A percentile compares a stretch with the other conserved stretches of the same genome.
phyloP scores from a whole-genome alignment of 2,888 invertebrate genomes.

The Tachystola acroxantha region DNA sequence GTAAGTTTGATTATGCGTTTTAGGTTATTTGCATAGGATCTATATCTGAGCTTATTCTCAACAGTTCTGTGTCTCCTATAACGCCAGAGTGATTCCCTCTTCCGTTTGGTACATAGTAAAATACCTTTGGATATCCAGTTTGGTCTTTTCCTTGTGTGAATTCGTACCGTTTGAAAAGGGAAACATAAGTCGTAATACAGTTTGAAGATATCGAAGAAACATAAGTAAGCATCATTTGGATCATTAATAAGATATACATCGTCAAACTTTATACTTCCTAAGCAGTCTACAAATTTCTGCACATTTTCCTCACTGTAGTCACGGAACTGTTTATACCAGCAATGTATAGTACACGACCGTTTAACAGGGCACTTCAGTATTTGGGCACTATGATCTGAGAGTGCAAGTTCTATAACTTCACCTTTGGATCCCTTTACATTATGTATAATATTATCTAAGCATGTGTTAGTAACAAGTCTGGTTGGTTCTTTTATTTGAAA shows the following conservation, averaged over 20 bases:
- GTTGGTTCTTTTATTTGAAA: slow-evolving; percentile 5
- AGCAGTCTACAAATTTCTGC: slow-evolving; percentile 11
- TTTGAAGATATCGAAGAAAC: slow-evolving; percentile 10
- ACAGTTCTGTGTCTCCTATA: background rate
- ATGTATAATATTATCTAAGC: slow-evolving; percentile 10
- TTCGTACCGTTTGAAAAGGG: slow-evolving; percentile 1
- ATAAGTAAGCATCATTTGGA: slow-evolving; percentile 12
- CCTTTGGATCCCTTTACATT: slow-evolving; percentile 5
- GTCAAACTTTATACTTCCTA: slow-evolving; percentile 11
- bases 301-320: slow-evolving; percentile 14
- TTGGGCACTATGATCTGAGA: slow-evolving; percentile 15
- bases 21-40: background rate
- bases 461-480: slow-evolving; percentile 7
- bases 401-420: slow-evolving; percentile 7
- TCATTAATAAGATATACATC: slow-evolving; percentile 12
- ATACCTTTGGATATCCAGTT: slow-evolving; percentile 1
- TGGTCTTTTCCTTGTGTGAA: slow-evolving; percentile 5
- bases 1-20: slow-evolving; percentile 2
- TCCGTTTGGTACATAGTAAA: background rate
- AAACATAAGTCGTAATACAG: slow-evolving; percentile 14
- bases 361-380: slow-evolving; percentile 10
- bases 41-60: background rate
- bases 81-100: background rate
- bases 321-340: slow-evolving; percentile 8
- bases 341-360: slow-evolving; percentile 5